phyloP scores from a whole-genome alignment of 1,140 invertebrate genomes.

The Zaprionus gabonicus region DNA sequence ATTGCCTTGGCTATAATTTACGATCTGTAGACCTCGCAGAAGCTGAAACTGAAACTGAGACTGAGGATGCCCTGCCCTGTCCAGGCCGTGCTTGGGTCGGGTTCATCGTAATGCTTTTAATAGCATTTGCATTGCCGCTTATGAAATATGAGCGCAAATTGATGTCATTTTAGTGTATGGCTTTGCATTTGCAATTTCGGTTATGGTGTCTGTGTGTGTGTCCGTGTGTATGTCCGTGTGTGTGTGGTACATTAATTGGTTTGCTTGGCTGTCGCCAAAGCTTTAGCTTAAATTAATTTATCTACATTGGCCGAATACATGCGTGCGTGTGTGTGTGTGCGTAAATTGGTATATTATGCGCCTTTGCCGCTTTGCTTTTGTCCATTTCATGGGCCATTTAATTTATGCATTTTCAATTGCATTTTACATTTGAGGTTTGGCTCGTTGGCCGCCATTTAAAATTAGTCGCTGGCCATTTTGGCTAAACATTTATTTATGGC shows the following conservation, averaged over 20 bases:
- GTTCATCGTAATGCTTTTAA: constrained; percentile 57
- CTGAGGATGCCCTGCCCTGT: constrained; percentile 17
- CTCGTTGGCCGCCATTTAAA: constrained; percentile 38
- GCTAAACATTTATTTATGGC: constrained; percentile 50
- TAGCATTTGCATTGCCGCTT: constrained; percentile 41
- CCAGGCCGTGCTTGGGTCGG: not conserved
- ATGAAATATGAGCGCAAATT: constrained; percentile 56
- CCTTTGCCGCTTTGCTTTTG: constrained; percentile 15
- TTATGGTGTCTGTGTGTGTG: constrained; percentile 17
- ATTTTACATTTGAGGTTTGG: constrained; percentile 48
- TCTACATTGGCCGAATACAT: constrained; percentile 2
- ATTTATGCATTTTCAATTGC: constrained; percentile 60
- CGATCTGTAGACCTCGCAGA: constrained; percentile 33
- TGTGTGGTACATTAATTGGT: constrained; percentile 41
- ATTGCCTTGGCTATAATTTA: constrained; percentile 55
- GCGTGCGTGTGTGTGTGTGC: constrained; percentile 11
- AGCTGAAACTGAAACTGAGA: not conserved
- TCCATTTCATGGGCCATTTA: constrained; percentile 41
- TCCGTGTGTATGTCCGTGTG: not conserved
- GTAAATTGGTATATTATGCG: constrained; percentile 11
- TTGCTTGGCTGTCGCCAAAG: constrained; percentile 46
- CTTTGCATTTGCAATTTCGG: constrained; percentile 48
- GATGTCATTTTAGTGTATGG: constrained; percentile 54
- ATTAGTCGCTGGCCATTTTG: constrained; percentile 43
- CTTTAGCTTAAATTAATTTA: constrained; percentile 50